These are phyloP conservation scores for Aspidiotus destructor DNA, from an alignment of 2,888 invertebrate genomes.

Conservation along the genomic window DNA sequence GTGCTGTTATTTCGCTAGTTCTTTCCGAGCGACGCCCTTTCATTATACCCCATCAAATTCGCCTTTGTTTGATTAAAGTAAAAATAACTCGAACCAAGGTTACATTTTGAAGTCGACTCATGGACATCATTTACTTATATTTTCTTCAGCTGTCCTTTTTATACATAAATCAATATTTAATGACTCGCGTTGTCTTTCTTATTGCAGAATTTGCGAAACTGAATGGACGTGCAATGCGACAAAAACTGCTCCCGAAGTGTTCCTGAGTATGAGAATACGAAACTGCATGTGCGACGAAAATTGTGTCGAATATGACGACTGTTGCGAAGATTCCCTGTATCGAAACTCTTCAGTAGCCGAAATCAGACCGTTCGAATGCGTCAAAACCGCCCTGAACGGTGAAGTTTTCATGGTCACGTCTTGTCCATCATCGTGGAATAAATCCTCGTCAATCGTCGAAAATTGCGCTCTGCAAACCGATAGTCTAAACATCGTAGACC, in stretches of 20 bases:
- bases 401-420: slow-evolving; percentile 7
- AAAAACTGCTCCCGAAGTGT: not conserved
- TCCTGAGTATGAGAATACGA: not conserved
- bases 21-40: no score
- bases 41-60: no score
- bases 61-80: no score
- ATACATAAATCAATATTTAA: no score
- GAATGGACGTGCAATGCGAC: not conserved
- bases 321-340: slow-evolving; percentile 17
- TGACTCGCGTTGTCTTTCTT: no score
- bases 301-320: slow-evolving; percentile 9
- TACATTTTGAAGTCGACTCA: no score
- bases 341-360: not conserved
- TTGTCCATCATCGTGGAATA: slow-evolving; percentile 1
- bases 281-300: slow-evolving; percentile 22
- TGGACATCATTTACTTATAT: no score
- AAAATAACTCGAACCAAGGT: no score
- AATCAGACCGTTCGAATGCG: not conserved
- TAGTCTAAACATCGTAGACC: slow-evolving; percentile 37
- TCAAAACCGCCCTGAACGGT: slow-evolving; percentile 1
- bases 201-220: not conserved
- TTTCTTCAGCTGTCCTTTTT: no score
- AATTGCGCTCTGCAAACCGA: slow-evolving; percentile 34
- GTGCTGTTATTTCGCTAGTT: no score
- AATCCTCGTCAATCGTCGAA: not conserved